Evolutionary conservation across 2,888 invertebrate genomes (phyloP), one percentile per base, ranked within the genome.

Genomic region (Formica aserva): DNA sequence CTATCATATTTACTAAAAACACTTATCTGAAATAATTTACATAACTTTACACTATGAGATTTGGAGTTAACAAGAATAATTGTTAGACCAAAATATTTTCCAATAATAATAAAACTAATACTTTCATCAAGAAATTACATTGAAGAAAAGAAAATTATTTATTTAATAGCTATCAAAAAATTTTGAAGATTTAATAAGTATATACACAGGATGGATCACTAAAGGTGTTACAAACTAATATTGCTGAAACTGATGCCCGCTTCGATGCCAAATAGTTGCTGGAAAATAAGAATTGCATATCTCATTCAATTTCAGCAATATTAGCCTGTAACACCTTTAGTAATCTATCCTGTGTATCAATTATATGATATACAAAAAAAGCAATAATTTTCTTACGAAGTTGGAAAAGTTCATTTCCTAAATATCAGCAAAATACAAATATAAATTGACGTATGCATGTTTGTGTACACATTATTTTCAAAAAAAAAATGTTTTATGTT

Each of bases 1-100:
- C 35, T 76, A 26, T 22, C 26, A 35, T 35, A n/a, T 52, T 48
- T 76, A 65, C 8, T 76, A 65, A 65, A 52, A 65, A 32, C 38
- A 77, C 18, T 55, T n/a, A 38, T 29, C 38, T 38, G 26, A 55
- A 66, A 55, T 76, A 76, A 65, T 76, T 65, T 32, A 32, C 15
- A 41, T 9, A 65, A 26, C 52, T 52, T 65, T 76, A 65, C n/a
- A 38, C 26, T 66, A 55, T 55, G 13, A 48, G 38, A 77, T 26
- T 38, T n/a, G 38, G 35, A 5, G 26, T 38, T 15, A 66, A 55
- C 45, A 66, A 45, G 6, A 26, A 18, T 63, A 75, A 52, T 52
- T 22, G n/a, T n/a, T 35, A 55, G 1, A 26, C 11, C 13, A 13
- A 26, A 55, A 66, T 55, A 77, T 55, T 66, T 38, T 55, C 13